A percentile compares a stretch with the other conserved stretches of the same genome.
Evolutionary conservation across 2,797 vertebrate genomes (phyloP).

Genomic region (Champsocephalus gunnari): DNA sequence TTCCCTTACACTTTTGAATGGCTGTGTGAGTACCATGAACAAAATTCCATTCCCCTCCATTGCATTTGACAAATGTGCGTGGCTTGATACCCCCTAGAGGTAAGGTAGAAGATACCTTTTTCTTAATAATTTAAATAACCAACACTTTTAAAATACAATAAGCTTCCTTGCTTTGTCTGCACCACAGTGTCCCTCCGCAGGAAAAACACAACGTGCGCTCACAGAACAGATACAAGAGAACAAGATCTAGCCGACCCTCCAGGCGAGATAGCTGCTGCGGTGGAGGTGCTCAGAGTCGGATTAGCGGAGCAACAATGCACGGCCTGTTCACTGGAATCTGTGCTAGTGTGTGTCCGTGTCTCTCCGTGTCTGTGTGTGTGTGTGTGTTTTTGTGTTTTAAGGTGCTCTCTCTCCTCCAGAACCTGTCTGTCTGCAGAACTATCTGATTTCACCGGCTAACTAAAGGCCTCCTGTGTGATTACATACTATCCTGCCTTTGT

Average conservation of each 20-base stretch:
- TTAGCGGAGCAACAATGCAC: slow-evolving; percentile 83
- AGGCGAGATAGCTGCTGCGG: slow-evolving; percentile 44
- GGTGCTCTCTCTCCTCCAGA: slow-evolving; percentile 70
- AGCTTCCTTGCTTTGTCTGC: slow-evolving; percentile 10
- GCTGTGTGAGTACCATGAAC: neutral
- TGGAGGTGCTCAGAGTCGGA: slow-evolving; percentile 72
- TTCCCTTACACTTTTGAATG: neutral
- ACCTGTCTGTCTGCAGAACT: slow-evolving; percentile 77
- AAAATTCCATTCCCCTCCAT: neutral
- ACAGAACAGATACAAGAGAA: slow-evolving; percentile 52
- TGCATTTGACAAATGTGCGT: neutral
- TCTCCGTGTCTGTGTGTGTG: slow-evolving; percentile 48
- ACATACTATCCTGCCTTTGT: slow-evolving; percentile 70
- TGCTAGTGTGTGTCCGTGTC: slow-evolving; percentile 60
- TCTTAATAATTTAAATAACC: slow-evolving; percentile 10
- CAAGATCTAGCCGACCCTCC: slow-evolving; percentile 49
- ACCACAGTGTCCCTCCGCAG: slow-evolving; percentile 19
- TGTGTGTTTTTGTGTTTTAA: slow-evolving; percentile 61
- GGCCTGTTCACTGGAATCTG: slow-evolving; percentile 82
- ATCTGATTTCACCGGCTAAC: slow-evolving; percentile 80
- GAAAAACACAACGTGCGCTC: slow-evolving; percentile 36
- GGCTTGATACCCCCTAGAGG: neutral
- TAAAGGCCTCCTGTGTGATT: slow-evolving; percentile 81
- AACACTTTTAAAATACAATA: slow-evolving; percentile 17
- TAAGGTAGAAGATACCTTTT: neutral